These are phyloP conservation scores for Neodiprion lecontei DNA, from an alignment of 1,140 invertebrate species.

Conservation along the genomic window DNA sequence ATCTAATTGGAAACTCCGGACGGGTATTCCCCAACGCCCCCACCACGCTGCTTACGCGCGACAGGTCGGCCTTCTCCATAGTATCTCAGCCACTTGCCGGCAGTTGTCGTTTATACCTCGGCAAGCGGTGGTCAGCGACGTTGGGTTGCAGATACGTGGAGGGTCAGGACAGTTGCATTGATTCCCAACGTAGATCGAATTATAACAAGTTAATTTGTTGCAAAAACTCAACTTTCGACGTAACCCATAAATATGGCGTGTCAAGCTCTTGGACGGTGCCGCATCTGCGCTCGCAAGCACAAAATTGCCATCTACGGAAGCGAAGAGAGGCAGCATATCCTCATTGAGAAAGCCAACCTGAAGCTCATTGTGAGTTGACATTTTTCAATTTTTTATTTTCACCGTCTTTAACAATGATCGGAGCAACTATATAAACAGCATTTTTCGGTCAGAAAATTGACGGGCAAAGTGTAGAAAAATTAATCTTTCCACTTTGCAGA, in stretches of 20 bases:
- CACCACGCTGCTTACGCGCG: neutral
- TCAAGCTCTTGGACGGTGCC: conserved; percentile 23
- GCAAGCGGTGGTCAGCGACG: neutral
- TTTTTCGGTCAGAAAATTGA: no score
- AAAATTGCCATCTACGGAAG: conserved; percentile 20
- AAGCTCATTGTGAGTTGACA: conserved; percentile 19
- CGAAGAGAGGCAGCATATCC: conserved; percentile 17
- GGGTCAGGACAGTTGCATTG: neutral
- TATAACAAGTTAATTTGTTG: no score
- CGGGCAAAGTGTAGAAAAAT: no score
- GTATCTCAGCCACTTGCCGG: neutral
- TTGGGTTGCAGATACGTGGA: neutral
- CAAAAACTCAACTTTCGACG: no score
- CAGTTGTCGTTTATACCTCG: neutral
- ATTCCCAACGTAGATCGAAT: neutral
- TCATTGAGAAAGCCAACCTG: conserved; percentile 21
- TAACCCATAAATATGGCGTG: conserved; percentile 10
- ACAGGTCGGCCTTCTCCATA: neutral
- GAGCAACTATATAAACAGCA: no score
- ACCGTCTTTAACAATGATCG: no score
- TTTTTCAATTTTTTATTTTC: neutral
- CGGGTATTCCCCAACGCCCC: conserved; percentile 22
- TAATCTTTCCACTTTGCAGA: neutral
- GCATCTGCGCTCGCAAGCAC: conserved; percentile 19
- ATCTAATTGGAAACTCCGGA: conserved; percentile 17